Base-by-base conservation (phyloP, 2,113 vertebrate genomes). In the Xiphophorus maculatus region DNA sequence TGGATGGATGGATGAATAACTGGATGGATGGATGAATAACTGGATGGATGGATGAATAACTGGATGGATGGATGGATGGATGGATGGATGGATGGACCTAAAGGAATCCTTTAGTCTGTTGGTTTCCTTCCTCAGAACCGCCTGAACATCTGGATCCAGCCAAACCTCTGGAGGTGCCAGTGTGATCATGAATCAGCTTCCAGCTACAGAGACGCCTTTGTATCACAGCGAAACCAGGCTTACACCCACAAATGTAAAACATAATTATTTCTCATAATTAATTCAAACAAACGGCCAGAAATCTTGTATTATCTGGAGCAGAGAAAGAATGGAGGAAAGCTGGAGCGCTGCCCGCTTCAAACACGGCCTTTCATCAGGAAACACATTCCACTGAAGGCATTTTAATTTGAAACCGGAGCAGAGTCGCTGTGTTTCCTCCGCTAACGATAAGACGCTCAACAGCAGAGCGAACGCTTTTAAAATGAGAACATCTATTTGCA, bases 351-450 rank as follows among this genome's bases (percentile, higher is more conserved):
- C 54, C 74, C 7, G 37, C 44, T 84, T 83, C 58, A 66, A 70
- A 78, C 4, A 51, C 27, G 73, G 37, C 64, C 62, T 77, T 79
- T 80, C 84, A 63, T 82, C 76, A 77, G 62, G 51, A 28, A 74
- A 61, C 13, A 14, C 70, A 81, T 88, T 84, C 65, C 74, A 88
- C 70, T 89, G 60, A 84, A 91, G 79, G 70, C 76, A 33, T 79
- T 82, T 88, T 86, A 71, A 86, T 88, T 83, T 85, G 76, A 67
- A 86, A 78, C 12, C 13, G 3, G 73, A 12, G 15, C 32, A 79
- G 66, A 58, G 74, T 51, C 1, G 27, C 67, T 0, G 12, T 69
- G 51, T 63, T 71, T 32, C 32, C 44, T 60, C 71, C 68, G 54
- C 12, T 25, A 17, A 70, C 1, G 72, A 86, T 73, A 77, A 80